Evolutionary conservation across 2,797 vertebrate species (phyloP), one percentile per base, ranked within the genome.

Genomic region (Gymnodraco acuticeps): DNA sequence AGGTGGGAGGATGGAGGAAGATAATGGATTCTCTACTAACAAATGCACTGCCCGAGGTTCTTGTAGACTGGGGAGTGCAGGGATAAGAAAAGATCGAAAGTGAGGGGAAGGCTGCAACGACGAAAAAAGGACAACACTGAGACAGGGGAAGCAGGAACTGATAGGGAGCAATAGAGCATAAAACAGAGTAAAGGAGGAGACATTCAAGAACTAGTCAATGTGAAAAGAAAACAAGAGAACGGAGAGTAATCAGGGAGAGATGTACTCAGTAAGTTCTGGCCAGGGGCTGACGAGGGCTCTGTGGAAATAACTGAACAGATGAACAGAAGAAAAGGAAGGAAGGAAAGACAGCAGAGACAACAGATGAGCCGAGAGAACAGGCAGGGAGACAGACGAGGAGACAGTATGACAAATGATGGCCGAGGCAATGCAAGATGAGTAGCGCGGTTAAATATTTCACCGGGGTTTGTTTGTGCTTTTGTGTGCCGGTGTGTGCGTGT

Each of bases 361-460:
- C 91, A 93, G 93, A 91, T 89, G 92, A 94, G 81, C 69, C 0
- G 74, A 85, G 82, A 87, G 89, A 92, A 88, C 83, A 86, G 85
- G 71, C 78, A 79, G 82, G 15, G 80, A 71, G 77, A 88, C 68
- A 85, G 84, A 88, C 74, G 78, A 72, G 84, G 73, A 88, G 81
- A 88, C 83, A 76, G 69, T 75, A 66, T 75, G 83, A 88, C 81
- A 87, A 91, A 90, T 80, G 88, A 91, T 85, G 71, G 81, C 74
- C 70, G 78, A 68, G 82, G 81, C 84, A 73, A 77, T 75, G 65
- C 46, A 69, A 73, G 84, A 85, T 67, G 86, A 85, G 78, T 47
- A 63, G 81, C 16, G 10, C 48, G 80, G 91, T 91, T 89, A 89
- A 92, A 92, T 92, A 91, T 92, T 92, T 91, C 84, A 92, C 92